phyloP scores from a whole-genome alignment of 92 coral and sea anemone genomes.

The Palythoa grandiflora region DNA sequence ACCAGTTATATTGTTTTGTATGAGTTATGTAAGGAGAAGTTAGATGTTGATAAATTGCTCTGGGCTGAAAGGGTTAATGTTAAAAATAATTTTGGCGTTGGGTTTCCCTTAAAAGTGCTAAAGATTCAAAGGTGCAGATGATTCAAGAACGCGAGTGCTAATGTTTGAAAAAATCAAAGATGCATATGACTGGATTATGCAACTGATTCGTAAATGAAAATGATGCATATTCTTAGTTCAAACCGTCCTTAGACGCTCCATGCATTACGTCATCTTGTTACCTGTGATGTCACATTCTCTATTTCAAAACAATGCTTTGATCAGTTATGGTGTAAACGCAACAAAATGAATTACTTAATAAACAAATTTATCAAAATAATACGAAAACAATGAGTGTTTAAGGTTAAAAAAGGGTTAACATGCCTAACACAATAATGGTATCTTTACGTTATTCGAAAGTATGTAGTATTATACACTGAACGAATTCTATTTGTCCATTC shows the following conservation, averaged over 20 bases:
- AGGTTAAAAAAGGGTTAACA: too few relatives aligned
- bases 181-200: background rate
- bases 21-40: too few relatives aligned
- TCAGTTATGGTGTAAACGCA: slow-evolving; percentile 43
- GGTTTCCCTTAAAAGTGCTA: too few relatives aligned
- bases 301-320: slow-evolving; percentile 42
- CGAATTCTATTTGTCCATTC: too few relatives aligned
- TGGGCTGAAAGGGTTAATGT: too few relatives aligned
- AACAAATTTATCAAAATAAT: background rate
- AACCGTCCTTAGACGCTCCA: slow-evolving; percentile 44
- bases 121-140: background rate
- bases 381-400: background rate
- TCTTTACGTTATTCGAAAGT: too few relatives aligned
- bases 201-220: background rate
- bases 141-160: background rate
- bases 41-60: too few relatives aligned
- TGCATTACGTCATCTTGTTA: slow-evolving; percentile 36
- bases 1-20: too few relatives aligned
- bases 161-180: background rate
- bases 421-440: too few relatives aligned
- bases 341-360: background rate
- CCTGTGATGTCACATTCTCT: slow-evolving; percentile 45
- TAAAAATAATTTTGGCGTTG: too few relatives aligned
- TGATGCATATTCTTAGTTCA: background rate
- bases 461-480: too few relatives aligned